Evolutionary conservation across 2,797 vertebrate genomes (phyloP), one percentile per base, ranked within the genome.

Genomic region (Anabacerthia variegaticeps): DNA sequence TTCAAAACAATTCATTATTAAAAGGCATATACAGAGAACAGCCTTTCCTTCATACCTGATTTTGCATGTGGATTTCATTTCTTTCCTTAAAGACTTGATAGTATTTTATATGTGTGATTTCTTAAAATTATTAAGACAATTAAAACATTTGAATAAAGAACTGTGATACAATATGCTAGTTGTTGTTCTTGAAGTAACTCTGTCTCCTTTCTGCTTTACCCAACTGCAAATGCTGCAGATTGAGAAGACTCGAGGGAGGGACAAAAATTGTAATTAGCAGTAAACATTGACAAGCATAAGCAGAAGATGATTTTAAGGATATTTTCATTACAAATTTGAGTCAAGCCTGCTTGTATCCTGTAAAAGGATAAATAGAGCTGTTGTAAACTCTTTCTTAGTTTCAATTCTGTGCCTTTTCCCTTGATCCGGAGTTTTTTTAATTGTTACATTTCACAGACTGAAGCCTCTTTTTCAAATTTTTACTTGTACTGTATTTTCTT

Each of bases 281-380:
- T 28, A 74, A 43, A 49, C 37, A 55, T 8, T 9, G 37, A 36
- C 36, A 89, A 66, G 28, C 27, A 48, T 52, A 85, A 88, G 46
- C 9, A 51, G 10, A 72, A 78, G 71, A 12, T 7, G 4, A 52
- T 94, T 88, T 91, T 84, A 75, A 78, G 9, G 16, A 72, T 36
- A n/a, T 59, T 85, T 89, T 75, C 27, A 76, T 86, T 55, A 75
- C 81, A 80, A 78, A 62, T 30, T 88, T 54, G n/a, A 86, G 58
- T 68, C 66, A 88, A 81, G 37, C 30, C 54, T 72, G 22, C 13
- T 74, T 91, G 22, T 41, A 36, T 54, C 21, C 14, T 62, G 4
- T 36, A 55, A 93, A 93, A 80, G 18, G 23, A 65, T 61, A 80
- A 63, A 68, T 24, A 69, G 26, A 88, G 23, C 15, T 65, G 10